Percentiles rank a stretch among this genome's conserved stretches.
Conservation (phyloP, 2,113 vertebrate genomes). For the Lates calcarifer region DNA sequence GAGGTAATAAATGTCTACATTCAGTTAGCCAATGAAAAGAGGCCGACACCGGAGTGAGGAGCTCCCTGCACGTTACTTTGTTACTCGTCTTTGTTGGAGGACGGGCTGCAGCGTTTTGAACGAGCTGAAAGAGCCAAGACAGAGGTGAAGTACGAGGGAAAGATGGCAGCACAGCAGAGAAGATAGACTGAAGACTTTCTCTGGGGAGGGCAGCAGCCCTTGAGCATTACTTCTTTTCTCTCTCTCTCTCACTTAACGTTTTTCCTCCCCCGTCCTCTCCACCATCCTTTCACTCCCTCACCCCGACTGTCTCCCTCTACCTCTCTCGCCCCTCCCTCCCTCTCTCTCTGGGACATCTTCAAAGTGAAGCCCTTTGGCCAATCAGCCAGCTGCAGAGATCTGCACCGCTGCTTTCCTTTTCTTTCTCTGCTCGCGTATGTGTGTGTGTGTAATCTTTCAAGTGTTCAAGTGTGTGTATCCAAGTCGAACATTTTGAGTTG, state of each 20-base stretch:
- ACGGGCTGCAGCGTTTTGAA: slow-evolving; percentile 1
- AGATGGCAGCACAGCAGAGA: background rate
- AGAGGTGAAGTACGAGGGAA: background rate
- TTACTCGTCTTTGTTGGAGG: background rate
- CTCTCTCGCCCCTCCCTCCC: slow-evolving; percentile 9
- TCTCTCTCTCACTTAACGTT: background rate
- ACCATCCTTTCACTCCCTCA: slow-evolving; percentile 26
- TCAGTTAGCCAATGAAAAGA: no score
- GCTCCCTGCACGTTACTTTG: background rate
- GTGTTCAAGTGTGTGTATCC: slow-evolving; percentile 44
- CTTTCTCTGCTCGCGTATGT: background rate
- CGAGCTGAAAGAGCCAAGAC: slow-evolving; percentile 1
- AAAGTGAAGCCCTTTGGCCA: slow-evolving; percentile 78
- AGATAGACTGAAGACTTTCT: slow-evolving; percentile 26
- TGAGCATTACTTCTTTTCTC: slow-evolving; percentile 43
- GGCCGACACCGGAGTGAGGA: no score
- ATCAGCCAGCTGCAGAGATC: slow-evolving; percentile 67
- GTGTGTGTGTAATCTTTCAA: slow-evolving; percentile 42
- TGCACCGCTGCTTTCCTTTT: slow-evolving; percentile 55
- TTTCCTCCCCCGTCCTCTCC: slow-evolving; percentile 39
- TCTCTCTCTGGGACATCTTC: slow-evolving; percentile 71
- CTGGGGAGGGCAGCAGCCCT: slow-evolving; percentile 46
- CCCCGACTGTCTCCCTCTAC: slow-evolving; percentile 1
- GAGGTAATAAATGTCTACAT: no score
- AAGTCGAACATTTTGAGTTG: slow-evolving; percentile 62